These are phyloP conservation scores for Neosalanx taihuensis DNA, from an alignment of 2,797 vertebrate species.

Conservation along the genomic window DNA sequence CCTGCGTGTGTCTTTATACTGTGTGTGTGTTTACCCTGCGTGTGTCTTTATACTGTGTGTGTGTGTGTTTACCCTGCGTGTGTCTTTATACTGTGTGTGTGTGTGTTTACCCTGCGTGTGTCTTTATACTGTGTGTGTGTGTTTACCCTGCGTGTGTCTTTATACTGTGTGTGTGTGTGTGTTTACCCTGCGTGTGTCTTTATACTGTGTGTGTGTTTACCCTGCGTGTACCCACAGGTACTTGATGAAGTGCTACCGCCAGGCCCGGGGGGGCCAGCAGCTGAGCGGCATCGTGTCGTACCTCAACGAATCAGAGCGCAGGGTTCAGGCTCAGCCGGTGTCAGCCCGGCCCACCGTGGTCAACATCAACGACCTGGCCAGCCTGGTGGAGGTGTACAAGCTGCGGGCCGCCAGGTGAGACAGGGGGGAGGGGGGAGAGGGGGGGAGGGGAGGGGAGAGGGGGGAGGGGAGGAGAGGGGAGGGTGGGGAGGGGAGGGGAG, in stretches of 20 bases:
- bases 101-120: no score
- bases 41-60: no score
- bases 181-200: not conserved
- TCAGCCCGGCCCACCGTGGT: conserved; percentile 71
- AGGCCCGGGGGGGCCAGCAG: conserved; percentile 80
- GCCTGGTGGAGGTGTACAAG: conserved; percentile 87
- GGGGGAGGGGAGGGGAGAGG: not conserved
- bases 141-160: no score
- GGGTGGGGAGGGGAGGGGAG: not conserved
- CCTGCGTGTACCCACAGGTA: conserved; percentile 68
- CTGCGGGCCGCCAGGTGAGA: conserved; percentile 87
- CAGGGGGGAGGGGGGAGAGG: not conserved
- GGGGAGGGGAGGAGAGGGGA: not conserved
- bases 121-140: no score
- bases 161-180: not conserved
- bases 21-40: no score
- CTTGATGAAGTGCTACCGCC: conserved; percentile 90
- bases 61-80: no score
- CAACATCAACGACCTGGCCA: conserved; percentile 78
- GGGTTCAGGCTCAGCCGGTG: conserved; percentile 83
- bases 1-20: no score
- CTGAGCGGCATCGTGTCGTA: conserved; percentile 89
- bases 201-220: not conserved
- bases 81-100: no score
- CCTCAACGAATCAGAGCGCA: conserved; percentile 80